Evolutionary conservation across 1,140 invertebrate genomes (phyloP), one percentile per base, ranked within the genome.

Genomic region (Mamestra configurata): DNA sequence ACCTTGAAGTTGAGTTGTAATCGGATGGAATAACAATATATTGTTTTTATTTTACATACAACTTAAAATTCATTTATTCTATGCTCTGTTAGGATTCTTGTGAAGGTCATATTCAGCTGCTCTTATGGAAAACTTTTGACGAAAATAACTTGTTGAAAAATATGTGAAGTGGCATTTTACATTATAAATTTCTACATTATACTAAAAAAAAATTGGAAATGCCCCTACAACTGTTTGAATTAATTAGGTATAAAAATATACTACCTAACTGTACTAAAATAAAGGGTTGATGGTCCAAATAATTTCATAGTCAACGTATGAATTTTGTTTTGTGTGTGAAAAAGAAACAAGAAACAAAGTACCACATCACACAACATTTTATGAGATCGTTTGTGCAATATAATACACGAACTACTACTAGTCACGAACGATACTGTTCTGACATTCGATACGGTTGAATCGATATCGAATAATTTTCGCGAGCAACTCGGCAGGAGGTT

Each of bases 1-100:
- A 40, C 71, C 51, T 73, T 73, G 71, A 40, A 40, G 31, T 43
- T n/a, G 13, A 24, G 68, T 27, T 73, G 53, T 73, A 73, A 73
- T 73, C 71, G n/a, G 53, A 40, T 55, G 40, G 53, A 73, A 73
- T 73, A 55, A 73, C 53, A 73, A 73, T 57, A 71, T 10, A 71
- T 46, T 46, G 40, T 31, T 59, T 73, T 37, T 57, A 73, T 59
- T 37, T 37, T 40, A 22, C 37, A 73, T 37, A 64, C 31, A 64
- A 18, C 37, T 73, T 59, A 37, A 57, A 73, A 57, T 73, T 73
- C 51, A 57, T 73, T 40, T 73, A 73, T 73, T 57, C 71, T 59
- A n/a, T 73, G 35, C 71, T 57, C 27, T 59, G 31, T 40, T 71
- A 71, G 46, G 15, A 71, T 73, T 22, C 35, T 18, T 40, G 35